Conservation (phyloP, 1,140 invertebrate genomes). For the Drosophila tsacasi region DNA sequence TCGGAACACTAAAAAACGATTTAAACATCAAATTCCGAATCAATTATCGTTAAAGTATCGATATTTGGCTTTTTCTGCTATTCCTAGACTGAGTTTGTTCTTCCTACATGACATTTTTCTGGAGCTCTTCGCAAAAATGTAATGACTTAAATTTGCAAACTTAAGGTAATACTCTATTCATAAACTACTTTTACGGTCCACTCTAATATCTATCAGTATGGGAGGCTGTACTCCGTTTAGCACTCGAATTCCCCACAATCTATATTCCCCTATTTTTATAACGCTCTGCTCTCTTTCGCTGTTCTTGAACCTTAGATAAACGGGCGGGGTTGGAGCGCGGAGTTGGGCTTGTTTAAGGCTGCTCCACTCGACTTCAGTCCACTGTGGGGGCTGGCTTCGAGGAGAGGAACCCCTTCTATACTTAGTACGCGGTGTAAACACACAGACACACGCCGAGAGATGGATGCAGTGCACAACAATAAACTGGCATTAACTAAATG, state of each 20-base stretch:
- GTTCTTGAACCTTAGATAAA: constrained; percentile 70
- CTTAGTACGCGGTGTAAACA: constrained; percentile 37
- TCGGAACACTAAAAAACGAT: too few relatives aligned
- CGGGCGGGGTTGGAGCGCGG: constrained; percentile 16
- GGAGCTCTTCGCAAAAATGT: not conserved
- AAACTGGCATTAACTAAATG: constrained; percentile 74
- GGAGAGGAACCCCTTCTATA: constrained; percentile 10
- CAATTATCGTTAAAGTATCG: too few relatives aligned
- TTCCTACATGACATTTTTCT: not conserved
- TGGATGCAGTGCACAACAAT: constrained; percentile 31
- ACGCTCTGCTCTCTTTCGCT: not conserved
- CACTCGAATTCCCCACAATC: constrained; percentile 41
- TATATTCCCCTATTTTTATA: constrained; percentile 7
- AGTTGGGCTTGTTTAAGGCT: constrained; percentile 56
- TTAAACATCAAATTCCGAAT: not conserved
- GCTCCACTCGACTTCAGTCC: constrained; percentile 31
- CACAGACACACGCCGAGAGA: constrained; percentile 22
- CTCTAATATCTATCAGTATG: constrained; percentile 21
- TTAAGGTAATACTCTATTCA: not conserved
- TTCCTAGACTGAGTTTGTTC: not conserved
- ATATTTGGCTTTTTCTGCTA: too few relatives aligned
- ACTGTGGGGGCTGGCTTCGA: constrained; percentile 60
- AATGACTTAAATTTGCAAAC: not conserved
- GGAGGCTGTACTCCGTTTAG: constrained; percentile 53
- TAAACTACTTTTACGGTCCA: not conserved